These are phyloP conservation scores for Colletes collaris DNA, from an alignment of 2,888 invertebrate species.

Conservation along the genomic window DNA sequence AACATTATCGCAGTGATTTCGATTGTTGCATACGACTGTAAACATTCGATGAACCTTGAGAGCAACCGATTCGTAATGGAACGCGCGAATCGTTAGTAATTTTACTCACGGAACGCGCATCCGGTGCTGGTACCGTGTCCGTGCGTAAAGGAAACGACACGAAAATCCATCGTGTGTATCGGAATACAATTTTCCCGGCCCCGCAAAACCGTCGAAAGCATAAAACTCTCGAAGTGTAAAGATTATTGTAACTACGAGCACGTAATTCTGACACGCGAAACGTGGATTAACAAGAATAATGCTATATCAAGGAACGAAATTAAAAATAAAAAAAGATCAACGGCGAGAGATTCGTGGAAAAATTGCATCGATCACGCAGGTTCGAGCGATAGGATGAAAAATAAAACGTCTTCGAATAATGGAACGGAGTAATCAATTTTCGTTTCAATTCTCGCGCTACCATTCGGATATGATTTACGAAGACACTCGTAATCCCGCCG, in stretches of 20 bases:
- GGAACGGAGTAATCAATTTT: slow-evolving; percentile 40
- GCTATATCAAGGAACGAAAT: slow-evolving; percentile 4
- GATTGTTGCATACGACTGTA: slow-evolving; percentile 9
- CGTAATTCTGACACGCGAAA: slow-evolving; percentile 46
- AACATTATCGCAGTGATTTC: not conserved
- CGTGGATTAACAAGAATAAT: slow-evolving; percentile 46
- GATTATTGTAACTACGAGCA: slow-evolving; percentile 17
- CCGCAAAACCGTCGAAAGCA: slow-evolving; percentile 26
- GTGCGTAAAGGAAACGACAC: slow-evolving; percentile 16
- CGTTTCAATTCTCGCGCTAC: slow-evolving; percentile 21
- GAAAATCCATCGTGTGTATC: slow-evolving; percentile 36
- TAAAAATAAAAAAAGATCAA: slow-evolving; percentile 37
- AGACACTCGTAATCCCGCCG: slow-evolving; percentile 10
- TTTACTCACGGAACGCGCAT: slow-evolving; percentile 61
- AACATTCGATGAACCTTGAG: slow-evolving; percentile 46
- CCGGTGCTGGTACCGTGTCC: slow-evolving; percentile 36
- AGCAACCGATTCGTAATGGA: slow-evolving; percentile 56
- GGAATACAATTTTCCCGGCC: slow-evolving; percentile 31
- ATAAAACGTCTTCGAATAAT: slow-evolving; percentile 27
- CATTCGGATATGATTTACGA: slow-evolving; percentile 7
- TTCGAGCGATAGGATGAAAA: slow-evolving; percentile 9
- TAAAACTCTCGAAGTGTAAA: slow-evolving; percentile 19
- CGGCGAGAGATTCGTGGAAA: not conserved
- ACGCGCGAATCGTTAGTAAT: slow-evolving; percentile 53
- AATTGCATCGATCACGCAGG: slow-evolving; percentile 22